A percentile compares a stretch with the other conserved stretches of the same genome.
phyloP scores from a whole-genome alignment of 2,113 vertebrate genomes.

The Ivindomyrus marchei region DNA sequence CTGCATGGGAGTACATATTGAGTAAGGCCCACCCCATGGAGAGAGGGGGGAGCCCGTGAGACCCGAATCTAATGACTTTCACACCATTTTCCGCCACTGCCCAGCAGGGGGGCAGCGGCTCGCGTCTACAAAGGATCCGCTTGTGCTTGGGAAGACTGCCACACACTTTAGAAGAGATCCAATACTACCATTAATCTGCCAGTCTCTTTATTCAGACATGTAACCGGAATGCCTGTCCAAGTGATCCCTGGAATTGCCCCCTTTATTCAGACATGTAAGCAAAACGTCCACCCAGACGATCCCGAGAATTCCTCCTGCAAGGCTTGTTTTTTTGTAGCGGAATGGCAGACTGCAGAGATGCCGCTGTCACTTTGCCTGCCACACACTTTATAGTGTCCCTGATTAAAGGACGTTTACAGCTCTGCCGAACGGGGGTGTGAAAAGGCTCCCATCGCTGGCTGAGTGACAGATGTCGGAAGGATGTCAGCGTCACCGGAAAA shows the following conservation, averaged over 20 bases:
- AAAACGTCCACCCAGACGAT: background rate
- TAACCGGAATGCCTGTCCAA: background rate
- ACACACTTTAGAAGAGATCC: background rate
- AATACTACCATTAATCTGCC: background rate
- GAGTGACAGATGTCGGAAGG: background rate
- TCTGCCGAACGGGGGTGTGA: background rate
- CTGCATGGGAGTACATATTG: background rate
- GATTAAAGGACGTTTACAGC: background rate
- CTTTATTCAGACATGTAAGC: conserved; percentile 9
- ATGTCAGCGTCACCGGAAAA: background rate
- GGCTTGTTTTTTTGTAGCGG: background rate
- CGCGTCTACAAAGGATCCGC: conserved; percentile 2
- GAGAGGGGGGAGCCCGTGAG: background rate
- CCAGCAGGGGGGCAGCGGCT: background rate
- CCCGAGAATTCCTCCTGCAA: background rate
- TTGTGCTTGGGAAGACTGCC: background rate
- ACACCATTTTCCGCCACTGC: background rate
- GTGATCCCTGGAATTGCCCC: background rate
- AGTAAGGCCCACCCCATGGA: background rate
- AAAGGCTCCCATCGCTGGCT: background rate
- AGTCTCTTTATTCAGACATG: background rate
- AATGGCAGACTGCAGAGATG: background rate
- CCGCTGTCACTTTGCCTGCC: background rate
- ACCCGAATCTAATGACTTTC: background rate
- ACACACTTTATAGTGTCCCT: background rate